Evolutionary conservation across 2,797 vertebrate species (phyloP).

Genomic region (Spinibarbus caldwelli): DNA sequence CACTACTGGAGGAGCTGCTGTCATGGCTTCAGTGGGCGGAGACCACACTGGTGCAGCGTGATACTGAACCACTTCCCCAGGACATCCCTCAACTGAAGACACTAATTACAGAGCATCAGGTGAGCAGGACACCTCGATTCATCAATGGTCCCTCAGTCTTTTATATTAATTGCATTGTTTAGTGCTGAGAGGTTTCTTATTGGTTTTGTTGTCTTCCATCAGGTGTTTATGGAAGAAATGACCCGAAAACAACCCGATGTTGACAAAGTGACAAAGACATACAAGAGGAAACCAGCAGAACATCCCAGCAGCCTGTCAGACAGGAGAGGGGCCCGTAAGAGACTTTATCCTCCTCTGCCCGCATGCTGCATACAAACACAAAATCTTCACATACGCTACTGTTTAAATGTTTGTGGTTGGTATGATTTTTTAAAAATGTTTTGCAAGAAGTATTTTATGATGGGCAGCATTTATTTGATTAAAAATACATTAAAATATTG

Average conservation of each 20-base stretch:
- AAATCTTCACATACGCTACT: not conserved
- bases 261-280: conserved; percentile 95
- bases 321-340: conserved; percentile 87
- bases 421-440: not conserved
- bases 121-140: conserved; percentile 59
- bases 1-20: conserved; percentile 94
- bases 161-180: not conserved
- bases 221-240: conserved; percentile 99
- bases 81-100: conserved; percentile 92
- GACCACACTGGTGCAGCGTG: conserved; percentile 90
- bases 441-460: not conserved
- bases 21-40: conserved; percentile 97
- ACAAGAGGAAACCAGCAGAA: conserved; percentile 92
- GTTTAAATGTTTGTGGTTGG: not conserved
- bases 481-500: not conserved
- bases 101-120: conserved; percentile 96
- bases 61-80: conserved; percentile 91
- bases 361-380: not conserved
- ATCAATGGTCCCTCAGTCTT: not conserved
- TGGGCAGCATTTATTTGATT: too few relatives aligned
- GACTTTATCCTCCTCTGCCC: conserved; percentile 1
- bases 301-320: conserved; percentile 83
- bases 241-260: conserved; percentile 96
- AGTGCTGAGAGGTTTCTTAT: not conserved
- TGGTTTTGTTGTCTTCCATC: conserved; percentile 31